A percentile compares a stretch with the other conserved stretches of the same genome.
Evolutionary conservation across 2,797 vertebrate genomes (phyloP).

Genomic region (Monodelphis domestica): DNA sequence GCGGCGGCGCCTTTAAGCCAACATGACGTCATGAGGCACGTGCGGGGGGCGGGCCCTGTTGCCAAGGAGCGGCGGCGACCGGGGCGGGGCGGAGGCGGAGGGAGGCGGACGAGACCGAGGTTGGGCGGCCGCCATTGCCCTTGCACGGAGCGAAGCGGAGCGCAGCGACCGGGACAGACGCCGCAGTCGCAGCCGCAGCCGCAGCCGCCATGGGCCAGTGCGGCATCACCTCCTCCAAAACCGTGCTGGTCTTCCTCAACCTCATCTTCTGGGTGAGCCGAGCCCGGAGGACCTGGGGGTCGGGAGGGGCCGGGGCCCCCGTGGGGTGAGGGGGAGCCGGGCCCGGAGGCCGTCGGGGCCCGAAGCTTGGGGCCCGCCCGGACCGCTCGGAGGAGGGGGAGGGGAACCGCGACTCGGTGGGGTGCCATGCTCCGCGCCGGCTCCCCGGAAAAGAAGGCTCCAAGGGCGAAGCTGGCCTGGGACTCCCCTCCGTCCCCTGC

Average conservation of each 20-base stretch:
- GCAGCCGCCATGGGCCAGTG: conserved; percentile 92
- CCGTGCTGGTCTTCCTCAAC: conserved; percentile 97
- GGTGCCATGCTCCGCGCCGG: no score
- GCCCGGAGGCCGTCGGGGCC: background rate
- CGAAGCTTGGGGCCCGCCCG: background rate
- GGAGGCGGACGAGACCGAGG: conserved; percentile 38
- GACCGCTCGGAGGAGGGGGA: background rate
- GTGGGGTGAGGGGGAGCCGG: conserved; percentile 88
- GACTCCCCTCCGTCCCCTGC: background rate
- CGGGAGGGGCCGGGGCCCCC: background rate
- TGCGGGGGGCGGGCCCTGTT: conserved; percentile 53
- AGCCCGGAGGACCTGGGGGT: background rate
- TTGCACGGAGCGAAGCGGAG: conserved; percentile 54
- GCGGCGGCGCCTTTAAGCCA: conserved; percentile 59
- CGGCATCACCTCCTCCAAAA: conserved; percentile 98
- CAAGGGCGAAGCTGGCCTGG: background rate
- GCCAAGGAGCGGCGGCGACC: conserved; percentile 45
- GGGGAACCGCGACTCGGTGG: background rate
- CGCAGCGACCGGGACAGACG: conserved; percentile 57
- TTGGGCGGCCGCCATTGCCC: conserved; percentile 58
- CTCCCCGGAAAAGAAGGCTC: background rate
- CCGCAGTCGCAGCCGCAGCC: conserved; percentile 40
- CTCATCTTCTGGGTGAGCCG: conserved; percentile 98
- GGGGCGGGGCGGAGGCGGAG: background rate
- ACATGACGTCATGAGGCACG: conserved; percentile 5